These are phyloP conservation scores for Lepidochrysops patricia DNA, from an alignment of 2,888 invertebrate species.

Conservation along the genomic window DNA sequence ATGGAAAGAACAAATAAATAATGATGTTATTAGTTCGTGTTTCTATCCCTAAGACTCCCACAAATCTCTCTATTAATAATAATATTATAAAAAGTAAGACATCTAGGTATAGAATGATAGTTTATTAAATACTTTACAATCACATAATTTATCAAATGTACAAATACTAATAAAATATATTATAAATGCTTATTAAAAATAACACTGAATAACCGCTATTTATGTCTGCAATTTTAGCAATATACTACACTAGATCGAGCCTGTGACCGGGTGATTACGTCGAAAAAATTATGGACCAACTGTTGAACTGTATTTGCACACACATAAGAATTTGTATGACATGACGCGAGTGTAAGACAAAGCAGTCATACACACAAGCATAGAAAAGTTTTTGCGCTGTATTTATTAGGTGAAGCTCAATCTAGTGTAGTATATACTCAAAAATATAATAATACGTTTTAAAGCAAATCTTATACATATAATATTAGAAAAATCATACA, in stretches of 20 bases:
- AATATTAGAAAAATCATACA: background rate
- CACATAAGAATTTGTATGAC: no score
- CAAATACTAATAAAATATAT: conserved; percentile 10
- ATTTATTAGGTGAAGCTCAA: no score
- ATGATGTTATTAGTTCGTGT: background rate
- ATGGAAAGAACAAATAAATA: background rate
- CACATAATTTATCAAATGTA: conserved; percentile 9
- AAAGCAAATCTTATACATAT: background rate
- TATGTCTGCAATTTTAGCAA: background rate
- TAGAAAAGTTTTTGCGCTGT: no score
- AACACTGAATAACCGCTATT: background rate
- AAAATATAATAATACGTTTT: no score
- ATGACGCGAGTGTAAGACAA: no score
- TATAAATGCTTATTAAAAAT: conserved; percentile 12
- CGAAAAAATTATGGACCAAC: no score
- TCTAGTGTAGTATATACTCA: no score
- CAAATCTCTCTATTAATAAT: background rate
- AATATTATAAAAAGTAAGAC: background rate
- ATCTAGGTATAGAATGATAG: background rate
- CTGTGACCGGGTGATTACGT: no score
- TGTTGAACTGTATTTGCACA: no score
- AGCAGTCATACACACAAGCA: no score
- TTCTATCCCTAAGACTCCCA: background rate
- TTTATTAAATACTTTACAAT: background rate
- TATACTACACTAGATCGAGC: no score